These are phyloP conservation scores for Alligator sinensis DNA, from an alignment of 2,113 vertebrate genomes.

Conservation along the genomic window DNA sequence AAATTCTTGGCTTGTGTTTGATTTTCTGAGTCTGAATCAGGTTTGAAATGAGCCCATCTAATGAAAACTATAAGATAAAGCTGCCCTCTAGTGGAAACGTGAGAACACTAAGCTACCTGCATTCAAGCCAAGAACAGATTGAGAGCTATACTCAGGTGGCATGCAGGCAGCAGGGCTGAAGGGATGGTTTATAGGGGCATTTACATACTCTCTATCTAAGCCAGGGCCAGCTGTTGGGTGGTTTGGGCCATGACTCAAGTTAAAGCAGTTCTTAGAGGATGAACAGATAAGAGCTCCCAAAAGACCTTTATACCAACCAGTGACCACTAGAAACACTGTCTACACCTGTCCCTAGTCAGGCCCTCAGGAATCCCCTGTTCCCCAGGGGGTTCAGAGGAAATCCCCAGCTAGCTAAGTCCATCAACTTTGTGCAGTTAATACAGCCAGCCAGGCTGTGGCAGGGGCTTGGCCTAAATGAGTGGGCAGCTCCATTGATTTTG, in stretches of 20 bases:
- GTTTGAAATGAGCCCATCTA: background rate
- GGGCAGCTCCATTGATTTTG: background rate
- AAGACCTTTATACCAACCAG: rapidly evolving
- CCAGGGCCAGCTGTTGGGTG: background rate
- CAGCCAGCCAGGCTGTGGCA: background rate
- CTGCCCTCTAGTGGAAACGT: conserved; percentile 53
- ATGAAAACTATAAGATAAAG: background rate
- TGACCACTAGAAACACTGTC: background rate
- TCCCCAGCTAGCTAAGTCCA: background rate
- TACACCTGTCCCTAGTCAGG: background rate
- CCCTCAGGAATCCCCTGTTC: background rate
- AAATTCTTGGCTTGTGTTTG: background rate
- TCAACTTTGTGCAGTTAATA: background rate
- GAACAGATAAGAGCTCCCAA: background rate
- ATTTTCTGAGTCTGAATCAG: background rate
- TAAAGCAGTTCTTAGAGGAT: background rate
- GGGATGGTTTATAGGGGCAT: background rate
- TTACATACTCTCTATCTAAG: background rate
- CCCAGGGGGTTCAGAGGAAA: background rate
- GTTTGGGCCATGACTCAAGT: background rate
- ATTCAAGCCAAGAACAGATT: rapidly evolving
- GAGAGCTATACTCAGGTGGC: background rate
- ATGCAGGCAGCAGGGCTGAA: background rate
- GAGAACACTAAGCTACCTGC: background rate
- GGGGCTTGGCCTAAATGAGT: no score